Conservation (phyloP, 2,888 invertebrate species). For the Trichopoda pennipes region DNA sequence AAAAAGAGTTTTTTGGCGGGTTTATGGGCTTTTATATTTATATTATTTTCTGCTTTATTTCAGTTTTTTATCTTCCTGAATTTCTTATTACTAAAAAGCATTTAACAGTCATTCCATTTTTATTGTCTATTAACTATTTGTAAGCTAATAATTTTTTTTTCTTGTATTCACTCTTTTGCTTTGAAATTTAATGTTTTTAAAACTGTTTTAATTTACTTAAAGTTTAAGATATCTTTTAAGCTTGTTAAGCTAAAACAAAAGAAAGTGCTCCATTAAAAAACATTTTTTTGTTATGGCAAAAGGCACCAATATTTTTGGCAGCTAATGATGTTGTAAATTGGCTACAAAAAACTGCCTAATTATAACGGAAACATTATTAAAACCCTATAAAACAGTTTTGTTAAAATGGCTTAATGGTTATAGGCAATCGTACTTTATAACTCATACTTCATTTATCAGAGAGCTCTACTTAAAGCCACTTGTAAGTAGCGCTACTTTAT, state of each 20-base stretch:
- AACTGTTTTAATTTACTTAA: conserved; percentile 22
- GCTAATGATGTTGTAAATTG: conserved; percentile 61
- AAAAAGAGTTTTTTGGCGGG: conserved; percentile 1
- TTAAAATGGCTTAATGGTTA: too few species aligned
- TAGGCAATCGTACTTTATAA: too few species aligned
- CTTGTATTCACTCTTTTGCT: neutral
- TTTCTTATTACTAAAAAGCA: conserved; percentile 6
- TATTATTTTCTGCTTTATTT: neutral
- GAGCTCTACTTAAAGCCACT: too few species aligned
- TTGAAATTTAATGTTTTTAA: neutral
- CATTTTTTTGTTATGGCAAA: neutral
- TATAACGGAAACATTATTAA: conserved; percentile 30
- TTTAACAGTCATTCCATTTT: conserved; percentile 40
- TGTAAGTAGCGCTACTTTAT: too few species aligned
- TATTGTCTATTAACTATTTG: conserved; percentile 47
- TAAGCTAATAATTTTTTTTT: conserved; percentile 56
- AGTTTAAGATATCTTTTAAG: conserved; percentile 40
- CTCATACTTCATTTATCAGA: too few species aligned
- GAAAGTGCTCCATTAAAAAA: too few species aligned
- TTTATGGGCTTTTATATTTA: neutral
- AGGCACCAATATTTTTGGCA: conserved; percentile 56
- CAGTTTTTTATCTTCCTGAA: neutral
- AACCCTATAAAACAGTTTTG: conserved; percentile 47
- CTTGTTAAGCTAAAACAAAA: neutral
- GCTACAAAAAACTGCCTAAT: conserved; percentile 55